Evolutionary conservation across 2,888 invertebrate genomes (phyloP).

Genomic region (Lycocerus yunnanus): DNA sequence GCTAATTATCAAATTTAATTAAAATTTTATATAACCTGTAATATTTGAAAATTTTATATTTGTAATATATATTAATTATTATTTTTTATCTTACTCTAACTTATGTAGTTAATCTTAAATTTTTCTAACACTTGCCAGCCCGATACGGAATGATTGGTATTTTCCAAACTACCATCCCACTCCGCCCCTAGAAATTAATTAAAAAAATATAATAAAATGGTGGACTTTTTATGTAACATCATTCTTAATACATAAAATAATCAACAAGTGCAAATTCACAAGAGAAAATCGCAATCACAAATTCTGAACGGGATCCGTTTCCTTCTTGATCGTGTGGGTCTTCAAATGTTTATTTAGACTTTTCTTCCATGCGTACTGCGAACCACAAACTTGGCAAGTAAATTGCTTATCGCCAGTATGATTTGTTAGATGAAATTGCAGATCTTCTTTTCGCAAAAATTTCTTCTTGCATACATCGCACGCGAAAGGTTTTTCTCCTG

Average conservation of each 20-base stretch:
- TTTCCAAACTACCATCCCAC: too few relatives aligned
- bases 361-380: slow-evolving; percentile 49
- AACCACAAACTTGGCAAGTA: slow-evolving; percentile 45
- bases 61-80: too few relatives aligned
- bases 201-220: too few relatives aligned
- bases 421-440: not conserved
- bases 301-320: not conserved
- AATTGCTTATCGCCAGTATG: not conserved
- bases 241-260: not conserved
- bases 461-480: slow-evolving; percentile 27
- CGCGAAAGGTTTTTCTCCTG: slow-evolving; percentile 36
- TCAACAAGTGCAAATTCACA: not conserved
- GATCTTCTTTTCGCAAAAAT: not conserved
- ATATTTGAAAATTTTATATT: too few relatives aligned
- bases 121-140: too few relatives aligned
- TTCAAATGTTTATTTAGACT: slow-evolving; percentile 46
- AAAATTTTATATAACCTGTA: too few relatives aligned
- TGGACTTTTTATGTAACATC: too few relatives aligned
- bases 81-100: too few relatives aligned
- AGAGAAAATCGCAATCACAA: not conserved
- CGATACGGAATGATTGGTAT: too few relatives aligned
- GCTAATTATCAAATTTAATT: too few relatives aligned
- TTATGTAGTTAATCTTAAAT: too few relatives aligned
- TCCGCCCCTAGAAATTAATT: too few relatives aligned
- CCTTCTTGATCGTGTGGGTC: slow-evolving; percentile 37